Evolutionary conservation across 2,113 vertebrate species (phyloP), one percentile per base, ranked within the genome.

Genomic region (Tor tambroides): DNA sequence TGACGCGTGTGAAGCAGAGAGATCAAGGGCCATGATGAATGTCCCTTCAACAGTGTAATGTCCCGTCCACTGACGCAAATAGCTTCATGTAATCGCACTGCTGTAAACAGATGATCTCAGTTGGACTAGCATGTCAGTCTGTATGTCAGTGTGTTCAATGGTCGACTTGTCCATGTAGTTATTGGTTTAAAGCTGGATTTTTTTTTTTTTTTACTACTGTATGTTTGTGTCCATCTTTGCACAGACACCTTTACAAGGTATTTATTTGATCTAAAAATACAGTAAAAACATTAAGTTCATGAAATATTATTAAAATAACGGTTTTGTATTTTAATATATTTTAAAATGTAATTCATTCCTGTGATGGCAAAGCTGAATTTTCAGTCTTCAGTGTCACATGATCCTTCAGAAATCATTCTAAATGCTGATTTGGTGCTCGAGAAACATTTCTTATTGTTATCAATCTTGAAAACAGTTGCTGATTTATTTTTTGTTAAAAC

Each of bases 1-100:
- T 90, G 92, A 93, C 83, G 90, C 90, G 90, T 91, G 89, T 89
- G 79, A 86, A 91, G 89, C 46, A 85, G 90, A 90, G 89, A 91
- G 89, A 90, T 91, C 80, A 84, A 82, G 17, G 26, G 63, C 74
- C 67, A 77, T 80, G 67, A 90, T 54, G 56, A 35, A 82, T 89
- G 54, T 86, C 75, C 79, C 78, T 32, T 72, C 78, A 69, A 32
- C 28, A 30, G 7, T 2, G 5, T 51, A 26, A 43, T 85, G 88
- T 76, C 15, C 84, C 80, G 38, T 72, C 32, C 85, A 76, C 80
- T 79, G 75, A 74, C 87, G 83, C 74, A 85, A 86, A 87, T 65
- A 10, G 65, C 82, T 83, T 43, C 81, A 81, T 61, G 74, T n/a
- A 79, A 26, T 77, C 49, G 38, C 35, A 74, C 32, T 89, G 65